Conservation (phyloP, 2,888 invertebrate genomes). For the Sepiola atlantica region DNA sequence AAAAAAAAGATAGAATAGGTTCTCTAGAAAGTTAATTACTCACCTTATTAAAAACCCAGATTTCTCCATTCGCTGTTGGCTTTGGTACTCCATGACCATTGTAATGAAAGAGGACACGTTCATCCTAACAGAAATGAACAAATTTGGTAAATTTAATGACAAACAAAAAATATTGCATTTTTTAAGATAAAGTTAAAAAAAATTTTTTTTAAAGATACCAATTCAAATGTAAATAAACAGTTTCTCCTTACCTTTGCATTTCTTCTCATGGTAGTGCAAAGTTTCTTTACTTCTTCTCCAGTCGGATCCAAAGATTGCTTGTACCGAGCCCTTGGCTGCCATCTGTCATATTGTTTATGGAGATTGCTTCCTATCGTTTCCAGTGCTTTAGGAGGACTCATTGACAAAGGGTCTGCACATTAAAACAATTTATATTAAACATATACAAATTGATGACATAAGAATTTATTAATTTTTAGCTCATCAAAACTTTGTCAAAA, state of each 20-base stretch:
- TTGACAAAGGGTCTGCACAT: constrained; percentile 81
- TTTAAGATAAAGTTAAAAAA: background rate
- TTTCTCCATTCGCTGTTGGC: constrained; percentile 97
- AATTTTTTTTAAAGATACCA: no score
- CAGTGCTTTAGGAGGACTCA: constrained; percentile 92
- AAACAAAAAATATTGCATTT: background rate
- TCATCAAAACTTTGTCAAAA: background rate
- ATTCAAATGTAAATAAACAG: background rate
- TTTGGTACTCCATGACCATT: constrained; percentile 99
- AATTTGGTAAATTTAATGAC: background rate
- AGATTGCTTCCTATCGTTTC: constrained; percentile 92
- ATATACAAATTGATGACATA: background rate
- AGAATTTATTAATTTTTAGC: background rate
- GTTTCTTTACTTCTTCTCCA: constrained; percentile 96
- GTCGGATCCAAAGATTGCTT: constrained; percentile 98
- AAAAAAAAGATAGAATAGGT: no score
- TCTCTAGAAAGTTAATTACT: constrained; percentile 58
- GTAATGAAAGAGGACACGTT: constrained; percentile 98
- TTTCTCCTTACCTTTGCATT: constrained; percentile 85
- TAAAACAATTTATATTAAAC: background rate
- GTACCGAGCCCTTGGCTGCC: constrained; percentile 96
- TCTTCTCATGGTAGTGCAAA: constrained; percentile 92
- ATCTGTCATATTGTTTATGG: constrained; percentile 97
- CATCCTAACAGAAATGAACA: constrained; percentile 81
- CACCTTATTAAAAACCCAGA: constrained; percentile 99